Conservation (phyloP, 2,888 invertebrate species). For the Nephrotoma appendiculata region DNA sequence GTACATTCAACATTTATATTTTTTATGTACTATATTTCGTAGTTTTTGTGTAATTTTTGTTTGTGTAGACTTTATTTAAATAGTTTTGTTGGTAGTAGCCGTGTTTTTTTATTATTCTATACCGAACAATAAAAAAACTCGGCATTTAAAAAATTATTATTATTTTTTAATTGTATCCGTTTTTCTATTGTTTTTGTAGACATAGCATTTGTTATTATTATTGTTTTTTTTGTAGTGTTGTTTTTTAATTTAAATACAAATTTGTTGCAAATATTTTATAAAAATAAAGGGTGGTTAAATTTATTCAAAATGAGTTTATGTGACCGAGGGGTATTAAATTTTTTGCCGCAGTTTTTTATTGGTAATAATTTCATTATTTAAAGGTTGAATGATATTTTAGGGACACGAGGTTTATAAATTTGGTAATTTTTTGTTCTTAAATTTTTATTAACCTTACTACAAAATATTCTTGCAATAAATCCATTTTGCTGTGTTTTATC, state of each 20-base stretch:
- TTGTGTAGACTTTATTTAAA: background rate
- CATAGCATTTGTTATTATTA: background rate
- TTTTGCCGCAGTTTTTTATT: background rate
- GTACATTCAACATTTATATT: conserved; percentile 38
- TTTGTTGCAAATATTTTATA: background rate
- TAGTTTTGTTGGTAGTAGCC: no score
- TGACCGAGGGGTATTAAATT: background rate
- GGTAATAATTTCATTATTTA: no score
- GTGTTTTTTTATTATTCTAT: background rate
- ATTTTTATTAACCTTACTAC: no score
- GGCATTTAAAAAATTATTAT: no score
- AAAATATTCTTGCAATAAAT: no score
- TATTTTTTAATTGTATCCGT: no score
- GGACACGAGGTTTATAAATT: no score
- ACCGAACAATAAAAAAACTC: no score
- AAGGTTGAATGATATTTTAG: no score
- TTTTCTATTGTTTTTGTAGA: background rate
- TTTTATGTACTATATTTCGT: background rate
- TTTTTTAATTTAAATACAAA: background rate
- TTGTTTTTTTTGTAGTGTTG: background rate
- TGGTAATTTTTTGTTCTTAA: no score
- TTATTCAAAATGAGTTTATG: background rate
- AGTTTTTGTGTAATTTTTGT: background rate
- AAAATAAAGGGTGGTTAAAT: background rate
- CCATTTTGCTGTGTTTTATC: no score